Percentiles rank a stretch among this genome's conserved stretches.
phyloP scores from a whole-genome alignment of 2,888 invertebrate genomes.

The Eristalis intricaria region DNA sequence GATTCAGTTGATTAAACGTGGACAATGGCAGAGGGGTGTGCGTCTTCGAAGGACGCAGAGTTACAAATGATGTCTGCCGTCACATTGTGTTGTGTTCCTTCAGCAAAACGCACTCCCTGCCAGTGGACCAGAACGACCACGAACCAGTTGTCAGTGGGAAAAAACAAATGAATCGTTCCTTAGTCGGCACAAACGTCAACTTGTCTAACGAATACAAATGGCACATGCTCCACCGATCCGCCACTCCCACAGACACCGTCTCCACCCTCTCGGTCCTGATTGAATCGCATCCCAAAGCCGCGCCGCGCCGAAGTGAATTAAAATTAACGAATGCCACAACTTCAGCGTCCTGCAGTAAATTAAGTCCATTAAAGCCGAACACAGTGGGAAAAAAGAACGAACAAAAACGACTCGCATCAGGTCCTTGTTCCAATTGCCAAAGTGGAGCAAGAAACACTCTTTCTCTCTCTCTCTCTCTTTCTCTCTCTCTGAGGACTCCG shows the following conservation, averaged over 20 bases:
- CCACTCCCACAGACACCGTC: background rate
- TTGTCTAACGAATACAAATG: conserved; percentile 70
- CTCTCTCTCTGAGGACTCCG: background rate
- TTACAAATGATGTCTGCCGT: conserved; percentile 35
- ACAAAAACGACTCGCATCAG: background rate
- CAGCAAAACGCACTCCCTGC: background rate
- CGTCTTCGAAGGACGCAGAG: conserved; percentile 16
- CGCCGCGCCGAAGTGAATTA: conserved; percentile 55
- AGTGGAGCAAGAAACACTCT: background rate
- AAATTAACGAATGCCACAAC: conserved; percentile 53
- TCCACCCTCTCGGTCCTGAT: background rate
- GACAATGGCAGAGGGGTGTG: background rate
- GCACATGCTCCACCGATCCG: conserved; percentile 1
- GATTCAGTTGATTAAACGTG: conserved; percentile 39
- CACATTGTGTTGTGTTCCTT: conserved; percentile 11
- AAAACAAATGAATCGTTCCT: conserved; percentile 65
- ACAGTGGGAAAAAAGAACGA: background rate
- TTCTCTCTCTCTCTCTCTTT: background rate
- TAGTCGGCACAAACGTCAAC: conserved; percentile 67
- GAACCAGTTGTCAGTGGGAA: conserved; percentile 12
- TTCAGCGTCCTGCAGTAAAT: conserved; percentile 34
- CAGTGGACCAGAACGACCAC: background rate
- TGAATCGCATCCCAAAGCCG: conserved; percentile 3
- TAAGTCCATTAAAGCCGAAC: conserved; percentile 25
- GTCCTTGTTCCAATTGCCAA: no score